A percentile compares a stretch with the other conserved stretches of the same genome.
Evolutionary conservation across 2,113 vertebrate species (phyloP).

Genomic region (Esox niger): DNA sequence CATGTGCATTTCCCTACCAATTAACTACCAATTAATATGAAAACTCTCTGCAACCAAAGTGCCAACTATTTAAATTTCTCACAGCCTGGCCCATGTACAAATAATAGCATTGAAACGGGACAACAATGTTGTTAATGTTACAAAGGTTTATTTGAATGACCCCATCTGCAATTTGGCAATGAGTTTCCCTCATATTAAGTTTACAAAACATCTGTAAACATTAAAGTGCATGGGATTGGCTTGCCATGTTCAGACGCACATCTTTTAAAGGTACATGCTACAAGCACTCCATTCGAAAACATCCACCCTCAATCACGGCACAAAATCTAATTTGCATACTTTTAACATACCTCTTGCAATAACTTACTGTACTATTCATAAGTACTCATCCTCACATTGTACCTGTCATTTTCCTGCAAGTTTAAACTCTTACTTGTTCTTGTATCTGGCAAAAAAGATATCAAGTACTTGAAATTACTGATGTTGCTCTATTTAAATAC

Average conservation of each 20-base stretch:
- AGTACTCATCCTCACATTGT: constrained; percentile 23
- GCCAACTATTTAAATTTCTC: background rate
- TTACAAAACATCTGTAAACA: constrained; percentile 74
- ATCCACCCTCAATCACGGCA: background rate
- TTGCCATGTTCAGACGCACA: constrained; percentile 51
- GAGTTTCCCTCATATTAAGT: constrained; percentile 56
- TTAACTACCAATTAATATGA: background rate
- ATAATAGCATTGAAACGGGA: background rate
- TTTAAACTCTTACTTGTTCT: constrained; percentile 13
- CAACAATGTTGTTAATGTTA: constrained; percentile 56
- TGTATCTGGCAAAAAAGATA: constrained; percentile 37
- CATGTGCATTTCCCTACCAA: background rate
- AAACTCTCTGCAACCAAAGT: background rate
- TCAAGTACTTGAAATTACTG: constrained; percentile 56
- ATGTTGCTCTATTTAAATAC: constrained; percentile 46
- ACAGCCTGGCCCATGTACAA: background rate
- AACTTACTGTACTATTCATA: too few relatives aligned
- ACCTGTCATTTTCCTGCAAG: constrained; percentile 20
- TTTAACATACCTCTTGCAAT: background rate
- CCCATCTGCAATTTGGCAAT: constrained; percentile 66
- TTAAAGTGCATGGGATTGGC: constrained; percentile 74
- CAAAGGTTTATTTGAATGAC: constrained; percentile 60
- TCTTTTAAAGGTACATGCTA: constrained; percentile 74
- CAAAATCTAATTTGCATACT: constrained; percentile 10
- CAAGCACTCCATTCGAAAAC: constrained; percentile 58